A percentile compares a stretch with the other conserved stretches of the same genome.
Conservation (phyloP, 2,888 invertebrate species). For the Herminia tarsipennalis region DNA sequence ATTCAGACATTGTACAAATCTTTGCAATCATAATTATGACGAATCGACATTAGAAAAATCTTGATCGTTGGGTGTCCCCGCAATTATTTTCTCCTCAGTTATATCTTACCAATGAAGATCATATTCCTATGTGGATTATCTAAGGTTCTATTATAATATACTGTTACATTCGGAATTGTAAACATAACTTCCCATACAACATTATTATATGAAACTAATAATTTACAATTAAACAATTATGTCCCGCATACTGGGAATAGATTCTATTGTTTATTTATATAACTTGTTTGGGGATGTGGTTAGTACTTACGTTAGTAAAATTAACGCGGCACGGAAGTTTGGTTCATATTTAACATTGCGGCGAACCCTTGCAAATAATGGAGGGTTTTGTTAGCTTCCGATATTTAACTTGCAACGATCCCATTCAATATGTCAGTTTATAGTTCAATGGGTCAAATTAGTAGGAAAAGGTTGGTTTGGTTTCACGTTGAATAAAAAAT, state of each 20-base stretch:
- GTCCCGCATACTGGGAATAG: slow-evolving; percentile 10
- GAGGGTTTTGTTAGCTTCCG: slow-evolving; percentile 7
- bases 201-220: too few relatives aligned
- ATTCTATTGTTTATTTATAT: slow-evolving; percentile 27
- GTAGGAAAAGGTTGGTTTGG: neutral
- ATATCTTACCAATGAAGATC: too few relatives aligned
- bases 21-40: too few relatives aligned
- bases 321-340: slow-evolving; percentile 31
- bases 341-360: slow-evolving; percentile 36
- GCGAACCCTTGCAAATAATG: slow-evolving; percentile 30
- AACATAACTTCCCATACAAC: too few relatives aligned
- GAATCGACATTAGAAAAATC: too few relatives aligned
- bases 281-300: slow-evolving; percentile 28
- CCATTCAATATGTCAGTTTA: neutral
- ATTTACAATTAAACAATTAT: neutral
- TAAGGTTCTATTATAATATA: too few relatives aligned
- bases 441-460: neutral
- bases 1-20: too few relatives aligned
- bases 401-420: slow-evolving; percentile 18
- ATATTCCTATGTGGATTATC: too few relatives aligned
- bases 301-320: slow-evolving; percentile 29
- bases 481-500: neutral
- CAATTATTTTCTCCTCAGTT: too few relatives aligned
- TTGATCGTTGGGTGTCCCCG: too few relatives aligned
- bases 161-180: too few relatives aligned